Base-by-base conservation (phyloP, 2,888 invertebrate genomes). In the Drosophila lutescens region DNA sequence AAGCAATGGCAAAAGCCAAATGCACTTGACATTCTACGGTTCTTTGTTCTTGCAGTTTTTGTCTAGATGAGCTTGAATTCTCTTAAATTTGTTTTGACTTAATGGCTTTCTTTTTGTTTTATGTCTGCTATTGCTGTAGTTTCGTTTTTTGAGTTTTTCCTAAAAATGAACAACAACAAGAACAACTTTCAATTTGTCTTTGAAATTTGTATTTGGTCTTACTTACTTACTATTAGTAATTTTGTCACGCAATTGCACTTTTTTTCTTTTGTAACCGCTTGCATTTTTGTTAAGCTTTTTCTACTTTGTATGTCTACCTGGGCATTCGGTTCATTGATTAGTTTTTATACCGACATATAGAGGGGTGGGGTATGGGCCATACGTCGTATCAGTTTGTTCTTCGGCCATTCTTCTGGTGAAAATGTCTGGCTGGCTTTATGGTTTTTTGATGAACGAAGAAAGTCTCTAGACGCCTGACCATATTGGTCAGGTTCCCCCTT, bases 391-490 rank as follows among this genome's bases (percentile, higher is more conserved):
- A 49, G 32, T 40, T 47, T 38, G 76, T 86, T 82, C 87, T 86
- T 63, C 63, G 54, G 54, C 41, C 65, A 82, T 76, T 80, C 76
- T 86, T 84, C 46, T 79, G 67, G 82, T 85, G 88, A 82, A 65
- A 82, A 82, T 87, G 79, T 61, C 15, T 38, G 41, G 47, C 23
- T 47, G 61, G 50, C 71, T 87, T 82, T 85, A 87, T 82, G 77
- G 77, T 70, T 77, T 79, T 83, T 81, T 79, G 82, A 87, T 85
- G 71, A 87, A 72, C 69, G 62, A 83, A 81, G 82, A 87, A 87
- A 82, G 82, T 74, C 67, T 46, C 34, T 58, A 43, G 66, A 56
- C 69, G 67, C 76, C 73, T 87, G 85, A 84, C 79, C 70, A 72
- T 72, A 61, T 56, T 61, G 73, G 49, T 67, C 60, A 62, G 65